Evolutionary conservation across 2,113 vertebrate species (phyloP).

Genomic region (Turdus rufiventris): DNA sequence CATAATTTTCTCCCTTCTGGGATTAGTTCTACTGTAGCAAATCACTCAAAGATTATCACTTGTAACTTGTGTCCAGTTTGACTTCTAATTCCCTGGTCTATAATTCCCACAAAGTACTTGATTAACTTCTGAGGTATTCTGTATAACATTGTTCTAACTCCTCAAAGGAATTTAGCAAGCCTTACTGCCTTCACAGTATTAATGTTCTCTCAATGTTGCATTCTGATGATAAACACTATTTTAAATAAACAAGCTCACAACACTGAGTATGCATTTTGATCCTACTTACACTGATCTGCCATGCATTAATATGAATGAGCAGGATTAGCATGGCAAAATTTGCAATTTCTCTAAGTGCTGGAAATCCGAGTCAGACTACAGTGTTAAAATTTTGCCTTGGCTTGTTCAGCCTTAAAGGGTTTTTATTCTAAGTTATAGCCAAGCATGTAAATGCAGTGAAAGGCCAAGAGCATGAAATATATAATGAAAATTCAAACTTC

Average conservation of each 20-base stretch:
- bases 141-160: neutral
- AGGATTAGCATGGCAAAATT: conserved; percentile 19
- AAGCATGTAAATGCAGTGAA: neutral
- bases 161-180: neutral
- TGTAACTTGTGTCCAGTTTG: neutral
- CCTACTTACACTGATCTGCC: neutral
- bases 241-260: conserved; percentile 19
- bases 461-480: neutral
- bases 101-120: neutral
- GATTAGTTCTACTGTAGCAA: neutral
- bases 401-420: neutral
- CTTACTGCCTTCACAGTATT: neutral
- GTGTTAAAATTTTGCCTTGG: neutral
- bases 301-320: conserved; percentile 51
- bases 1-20: neutral
- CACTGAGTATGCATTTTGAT: conserved; percentile 32
- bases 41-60: neutral
- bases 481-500: no score
- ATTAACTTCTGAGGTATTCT: conserved; percentile 23
- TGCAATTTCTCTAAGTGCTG: neutral
- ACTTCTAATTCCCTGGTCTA: neutral
- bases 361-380: neutral
- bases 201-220: conserved; percentile 1
- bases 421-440: neutral
- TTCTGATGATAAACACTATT: conserved; percentile 6